Percentiles rank a stretch among this genome's conserved stretches.
These are phyloP conservation scores for Sylvia borin DNA, from an alignment of 2,797 vertebrate genomes.

Conservation along the genomic window DNA sequence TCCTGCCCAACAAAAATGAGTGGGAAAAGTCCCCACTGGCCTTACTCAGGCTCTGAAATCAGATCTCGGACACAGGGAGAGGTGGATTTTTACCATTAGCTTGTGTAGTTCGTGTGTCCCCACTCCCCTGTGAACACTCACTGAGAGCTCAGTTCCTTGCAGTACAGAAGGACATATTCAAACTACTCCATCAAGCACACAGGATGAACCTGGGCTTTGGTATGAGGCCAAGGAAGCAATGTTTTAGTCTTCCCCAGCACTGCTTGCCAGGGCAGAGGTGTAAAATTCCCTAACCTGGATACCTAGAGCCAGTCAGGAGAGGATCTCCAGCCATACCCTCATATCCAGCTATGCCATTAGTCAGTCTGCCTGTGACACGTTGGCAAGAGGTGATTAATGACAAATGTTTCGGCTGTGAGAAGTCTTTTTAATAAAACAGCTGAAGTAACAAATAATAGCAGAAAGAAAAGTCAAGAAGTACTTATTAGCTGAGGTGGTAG, in stretches of 20 bases:
- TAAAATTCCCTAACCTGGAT: neutral
- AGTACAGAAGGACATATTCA: neutral
- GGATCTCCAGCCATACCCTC: neutral
- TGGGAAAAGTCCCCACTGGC: neutral
- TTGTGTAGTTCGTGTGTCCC: rapidly evolving
- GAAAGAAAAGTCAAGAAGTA: neutral
- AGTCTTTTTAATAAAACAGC: neutral
- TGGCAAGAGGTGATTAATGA: neutral
- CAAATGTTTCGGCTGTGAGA: neutral
- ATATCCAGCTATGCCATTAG: neutral
- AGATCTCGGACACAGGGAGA: neutral
- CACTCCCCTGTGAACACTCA: rapidly evolving
- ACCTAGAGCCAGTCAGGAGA: neutral
- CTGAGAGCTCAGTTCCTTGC: neutral
- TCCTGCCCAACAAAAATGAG: neutral
- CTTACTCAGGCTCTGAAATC: neutral
- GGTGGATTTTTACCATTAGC: neutral
- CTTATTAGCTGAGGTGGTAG: neutral
- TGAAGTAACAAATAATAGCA: neutral
- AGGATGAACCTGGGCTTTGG: neutral
- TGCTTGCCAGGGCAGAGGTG: neutral
- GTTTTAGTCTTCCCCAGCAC: neutral
- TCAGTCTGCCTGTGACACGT: neutral
- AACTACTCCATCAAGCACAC: neutral
- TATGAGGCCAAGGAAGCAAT: neutral